Percentiles rank a stretch among this genome's conserved stretches.
phyloP scores from a whole-genome alignment of 2,797 vertebrate species.

The Octomys mimax region DNA sequence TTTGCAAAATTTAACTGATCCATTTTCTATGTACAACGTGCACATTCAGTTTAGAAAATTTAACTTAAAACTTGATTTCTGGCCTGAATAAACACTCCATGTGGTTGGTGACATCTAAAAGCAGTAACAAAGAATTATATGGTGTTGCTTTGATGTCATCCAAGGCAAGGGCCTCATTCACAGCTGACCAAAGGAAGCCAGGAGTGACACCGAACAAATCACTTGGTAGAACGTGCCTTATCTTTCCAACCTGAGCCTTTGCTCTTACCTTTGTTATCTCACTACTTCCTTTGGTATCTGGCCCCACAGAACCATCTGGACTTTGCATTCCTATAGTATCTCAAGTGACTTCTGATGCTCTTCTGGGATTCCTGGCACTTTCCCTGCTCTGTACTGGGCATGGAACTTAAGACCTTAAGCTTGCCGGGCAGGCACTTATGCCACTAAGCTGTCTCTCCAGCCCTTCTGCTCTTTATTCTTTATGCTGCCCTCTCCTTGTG shows the following conservation, averaged over 20 bases:
- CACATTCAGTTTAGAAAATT: slow-evolving; percentile 46
- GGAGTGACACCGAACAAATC: not conserved
- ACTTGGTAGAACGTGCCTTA: slow-evolving; percentile 4
- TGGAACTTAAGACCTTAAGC: too few relatives aligned
- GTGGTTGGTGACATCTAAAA: not conserved
- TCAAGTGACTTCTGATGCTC: not conserved
- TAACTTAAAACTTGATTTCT: not conserved
- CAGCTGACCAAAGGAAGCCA: not conserved
- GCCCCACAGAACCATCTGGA: not conserved
- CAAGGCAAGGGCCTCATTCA: not conserved
- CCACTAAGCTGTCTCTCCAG: too few relatives aligned
- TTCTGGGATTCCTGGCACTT: not conserved
- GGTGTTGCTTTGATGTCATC: not conserved
- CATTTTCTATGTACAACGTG: slow-evolving; percentile 49
- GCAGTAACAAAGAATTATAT: not conserved
- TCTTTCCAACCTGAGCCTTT: not conserved
- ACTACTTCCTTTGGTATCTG: not conserved
- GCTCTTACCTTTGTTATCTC: slow-evolving; percentile 28
- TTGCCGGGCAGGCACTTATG: too few relatives aligned
- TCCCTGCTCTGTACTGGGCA: not conserved
- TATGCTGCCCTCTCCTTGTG: not conserved
- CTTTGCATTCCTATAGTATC: not conserved
- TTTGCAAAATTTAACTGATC: slow-evolving; percentile 60
- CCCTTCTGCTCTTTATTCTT: not conserved
- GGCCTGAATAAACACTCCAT: not conserved